Base-by-base conservation (phyloP, 2,113 vertebrate species). In the Melanerpes formicivorus region DNA sequence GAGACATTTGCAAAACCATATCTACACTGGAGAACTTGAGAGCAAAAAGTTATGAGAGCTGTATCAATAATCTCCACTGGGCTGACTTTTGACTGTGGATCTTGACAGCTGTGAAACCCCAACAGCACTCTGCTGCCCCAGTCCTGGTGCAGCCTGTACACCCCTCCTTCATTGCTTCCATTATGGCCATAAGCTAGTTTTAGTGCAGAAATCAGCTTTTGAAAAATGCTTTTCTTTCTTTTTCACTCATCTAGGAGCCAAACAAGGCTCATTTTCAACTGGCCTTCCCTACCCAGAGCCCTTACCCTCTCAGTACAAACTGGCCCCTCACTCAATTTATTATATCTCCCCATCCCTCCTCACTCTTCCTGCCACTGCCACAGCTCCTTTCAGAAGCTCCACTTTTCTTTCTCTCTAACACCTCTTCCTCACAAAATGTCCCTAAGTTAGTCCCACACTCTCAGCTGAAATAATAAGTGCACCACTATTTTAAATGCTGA, bases 251-350 rank as follows among this genome's bases (percentile, higher is more conserved):
- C 42, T 60, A n/a, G 50, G 50, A 79, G 30, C 4, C 32, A 89
- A 26, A 4, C 11, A 37, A 65, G 26, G 27, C 14, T 5, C 6
- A 0, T 37, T 32, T 81, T 84, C 1, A 2, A 19, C 8, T 7
- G n/a, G 11, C 6, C 19, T 76, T 73, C 40, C 6, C 8, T 2
- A 21, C 5, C 2, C 2, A 1, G 9, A 8, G 9, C 17, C 56
- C 22, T 12, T 29, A 5, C 70, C n/a, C 9, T 66, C 29, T 60
- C 13, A 25, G 44, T n/a, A 52, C 30, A 83, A 9, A 52, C 40
- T 34, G 30, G 5, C 17, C 44, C 19, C 18, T 18, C 23, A 40
- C 46, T 48, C 66, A 88, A 59, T 73, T 16, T 11, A 4, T 40
- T 9, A 37, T 1, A 8, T 40, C 3, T 55, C 42, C 18, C 27